Base-by-base conservation (phyloP, 2,888 invertebrate genomes). In the Melanostoma mellinum region DNA sequence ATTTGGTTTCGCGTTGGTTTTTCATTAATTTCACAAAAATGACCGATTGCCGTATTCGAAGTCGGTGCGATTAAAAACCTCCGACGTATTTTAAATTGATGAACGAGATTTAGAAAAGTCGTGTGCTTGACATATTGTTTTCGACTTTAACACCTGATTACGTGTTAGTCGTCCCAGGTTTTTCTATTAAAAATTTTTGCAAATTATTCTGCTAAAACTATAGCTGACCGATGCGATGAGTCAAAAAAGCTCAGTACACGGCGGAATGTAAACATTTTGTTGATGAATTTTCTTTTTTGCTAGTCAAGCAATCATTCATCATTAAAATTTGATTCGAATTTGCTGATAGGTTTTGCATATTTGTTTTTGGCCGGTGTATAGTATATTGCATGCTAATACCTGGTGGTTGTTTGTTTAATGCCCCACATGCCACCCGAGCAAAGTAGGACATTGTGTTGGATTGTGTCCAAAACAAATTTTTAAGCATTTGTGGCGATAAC, bases 371-470 rank as follows among this genome's bases (percentile, higher is more conserved):
- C 35, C 67, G 73, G 73, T 78, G 58, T 20, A 20, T 73, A 74
- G 77, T 77, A 44, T 73, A 42, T 9, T 74, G 63, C 68, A 61
- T 9, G 63, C 73, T 74, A 69, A 69, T 74, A 69, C 63, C 69
- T 69, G 78, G 35, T 44, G 46, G 60, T 36, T 55, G 77, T 58
- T 65, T 40, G 44, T 52, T 60, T 73, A 56, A 65, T 75, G 53
- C 58, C 42, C 58, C 73, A 68, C 72, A 63, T 63, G 69, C 60
- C 74, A 53, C 3, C 69, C 30, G 46, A 63, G 60, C 50, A 55
- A 84, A 84, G 65, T 72, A 60, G 79, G 78, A 84, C 84, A 84
- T 84, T 71, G 33, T 67, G 56, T 84, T 84, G 84, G 84, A 84
- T 40, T 79, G 8, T 46, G 71, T 74, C 84, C 84, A 84, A 84